phyloP scores from a whole-genome alignment of 2,888 invertebrate genomes.

The Oligia latruncula region DNA sequence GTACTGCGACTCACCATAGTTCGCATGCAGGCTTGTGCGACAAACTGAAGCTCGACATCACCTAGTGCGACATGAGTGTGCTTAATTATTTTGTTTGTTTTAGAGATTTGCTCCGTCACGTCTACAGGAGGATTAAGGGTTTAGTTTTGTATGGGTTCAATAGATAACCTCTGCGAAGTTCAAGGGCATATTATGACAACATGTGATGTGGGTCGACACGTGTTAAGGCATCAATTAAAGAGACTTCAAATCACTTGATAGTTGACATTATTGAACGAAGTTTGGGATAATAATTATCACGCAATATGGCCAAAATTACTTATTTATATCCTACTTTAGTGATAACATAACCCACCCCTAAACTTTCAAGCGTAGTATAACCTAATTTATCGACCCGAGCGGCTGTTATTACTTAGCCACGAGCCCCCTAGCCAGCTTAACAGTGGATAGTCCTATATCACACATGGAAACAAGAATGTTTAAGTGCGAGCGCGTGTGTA shows the following conservation, averaged over 20 bases:
- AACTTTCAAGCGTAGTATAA: not conserved
- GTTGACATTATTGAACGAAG: not conserved
- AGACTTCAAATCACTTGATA: slow-evolving; percentile 10
- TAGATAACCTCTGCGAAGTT: slow-evolving; percentile 3
- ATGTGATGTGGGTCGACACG: not conserved
- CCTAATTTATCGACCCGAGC: too few species aligned
- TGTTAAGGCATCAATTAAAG: not conserved
- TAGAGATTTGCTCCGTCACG: not conserved
- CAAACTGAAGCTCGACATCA: too few species aligned
- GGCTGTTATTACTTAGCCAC: too few species aligned
- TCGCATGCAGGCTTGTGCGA: too few species aligned
- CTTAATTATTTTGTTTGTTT: not conserved
- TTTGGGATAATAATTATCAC: not conserved
- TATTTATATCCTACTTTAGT: not conserved
- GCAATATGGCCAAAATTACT: not conserved
- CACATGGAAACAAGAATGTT: too few species aligned
- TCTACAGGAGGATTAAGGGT: not conserved
- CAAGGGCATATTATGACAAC: not conserved
- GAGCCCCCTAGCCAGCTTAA: too few species aligned
- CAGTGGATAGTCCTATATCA: too few species aligned
- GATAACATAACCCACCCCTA: not conserved
- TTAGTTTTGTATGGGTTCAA: slow-evolving; percentile 3
- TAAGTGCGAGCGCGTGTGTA: too few species aligned
- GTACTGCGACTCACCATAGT: too few species aligned
- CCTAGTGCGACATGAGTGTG: not conserved